Base-by-base conservation (phyloP, 1,140 invertebrate species). In the Drosophila obscura region DNA sequence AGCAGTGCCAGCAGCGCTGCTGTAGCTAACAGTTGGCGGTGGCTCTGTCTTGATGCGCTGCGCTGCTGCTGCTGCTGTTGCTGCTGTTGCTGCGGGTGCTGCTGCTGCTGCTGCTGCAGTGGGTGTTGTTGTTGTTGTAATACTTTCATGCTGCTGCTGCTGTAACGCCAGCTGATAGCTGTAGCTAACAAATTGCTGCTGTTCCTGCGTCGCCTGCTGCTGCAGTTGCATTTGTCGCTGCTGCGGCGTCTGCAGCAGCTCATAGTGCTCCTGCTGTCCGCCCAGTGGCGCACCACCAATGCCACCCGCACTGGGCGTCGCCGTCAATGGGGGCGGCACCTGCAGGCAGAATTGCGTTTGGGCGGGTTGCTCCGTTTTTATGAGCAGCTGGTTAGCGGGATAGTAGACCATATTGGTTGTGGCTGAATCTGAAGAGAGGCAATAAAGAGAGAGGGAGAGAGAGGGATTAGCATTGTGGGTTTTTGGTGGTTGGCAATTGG, bases 391-490 rank as follows among this genome's bases (percentile, higher is more conserved):
- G 51, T 88, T 87, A 45, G 91, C 79, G 56, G 89, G 69, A 64
- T 92, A 91, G 62, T 92, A 92, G 28, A 92, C 91, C 91, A 92
- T 92, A 31, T 91, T 92, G 67, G 63, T 71, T 73, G 63, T 75
- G 55, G 77, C 53, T 79, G 79, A 77, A 75, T 90, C 91, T 92
- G 6, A 15, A 52, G 13, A 22, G 8, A 1, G 24, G 26, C 4
- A 7, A 44, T 2, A 46, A 24, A 35, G 31, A 35, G 9, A 35
- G 19, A 19, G 24, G 22, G 22, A 24, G 22, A 24, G 22, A 4
- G 35, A 7, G 35, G 35, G 35, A 13, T 39, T 39, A 39, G 35
- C 11, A 39, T 39, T 11, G 4, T 9, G 9, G 8, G 31, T 11
- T 11, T 9, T 35, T 35, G 31, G 9, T 35, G 31, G 31, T 11